Base-by-base conservation (phyloP, 1,140 invertebrate genomes). In the Leucophenga varia region DNA sequence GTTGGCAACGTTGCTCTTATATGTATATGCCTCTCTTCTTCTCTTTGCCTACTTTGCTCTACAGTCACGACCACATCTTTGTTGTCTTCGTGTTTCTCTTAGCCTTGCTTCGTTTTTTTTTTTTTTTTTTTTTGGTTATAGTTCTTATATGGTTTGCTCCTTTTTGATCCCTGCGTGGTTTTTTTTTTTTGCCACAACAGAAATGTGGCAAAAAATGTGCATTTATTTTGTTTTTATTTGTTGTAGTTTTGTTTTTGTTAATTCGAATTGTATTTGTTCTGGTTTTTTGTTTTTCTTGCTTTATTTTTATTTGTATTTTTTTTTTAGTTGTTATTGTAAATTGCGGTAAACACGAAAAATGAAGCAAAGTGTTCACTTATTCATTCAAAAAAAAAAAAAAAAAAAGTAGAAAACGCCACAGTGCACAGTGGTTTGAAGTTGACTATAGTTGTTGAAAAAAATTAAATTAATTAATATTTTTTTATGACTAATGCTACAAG, bases 321-420 rank as follows among this genome's bases (percentile, higher is more conserved):
- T 53, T 52, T 40, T 59, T 49, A 44, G 49, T 56, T 55, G 49
- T 67, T 56, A 54, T 59, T 64, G 64, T 67, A 67, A 67, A 67
- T 67, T 67, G 63, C 67, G 63, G 63, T 67, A 61, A 67, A 67
- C 63, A 67, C 64, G 63, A 63, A 67, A 67, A 63, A 67, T 59
- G 63, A 63, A 67, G 59, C 64, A 64, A 67, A 67, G 63, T 67
- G 63, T 67, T 67, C 61, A n/a, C n/a, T n/a, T n/a, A n/a, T n/a
- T n/a, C n/a, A n/a, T n/a, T n/a, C n/a, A n/a, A n/a, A n/a, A n/a
- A n/a, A n/a, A n/a, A n/a, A n/a, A n/a, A n/a, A n/a, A n/a, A n/a
- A n/a, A n/a, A n/a, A n/a, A n/a, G n/a, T n/a, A n/a, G n/a, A n/a
- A n/a, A n/a, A n/a, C n/a, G n/a, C 63, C 63, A 65, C 63, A 46